Evolutionary conservation across 2,113 vertebrate species (phyloP).

Genomic region (Cottus gobio): DNA sequence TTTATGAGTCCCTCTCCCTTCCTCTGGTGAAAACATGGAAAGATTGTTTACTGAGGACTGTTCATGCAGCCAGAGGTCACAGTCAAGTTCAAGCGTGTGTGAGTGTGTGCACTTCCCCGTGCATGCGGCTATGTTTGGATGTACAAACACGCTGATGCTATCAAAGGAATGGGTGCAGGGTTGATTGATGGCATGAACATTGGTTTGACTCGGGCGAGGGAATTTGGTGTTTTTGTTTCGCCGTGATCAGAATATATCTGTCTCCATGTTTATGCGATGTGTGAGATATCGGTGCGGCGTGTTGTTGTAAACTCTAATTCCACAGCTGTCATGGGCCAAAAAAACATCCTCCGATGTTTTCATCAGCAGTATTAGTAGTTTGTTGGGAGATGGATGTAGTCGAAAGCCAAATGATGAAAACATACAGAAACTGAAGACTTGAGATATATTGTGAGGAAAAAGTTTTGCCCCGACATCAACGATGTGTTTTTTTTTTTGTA

Average conservation of each 20-base stretch:
- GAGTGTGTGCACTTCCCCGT: constrained; percentile 37
- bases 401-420: neutral
- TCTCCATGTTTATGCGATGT: neutral
- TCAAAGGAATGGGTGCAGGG: constrained; percentile 41
- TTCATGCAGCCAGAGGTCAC: constrained; percentile 67
- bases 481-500: neutral
- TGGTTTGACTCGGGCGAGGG: neutral
- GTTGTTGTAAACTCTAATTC: neutral
- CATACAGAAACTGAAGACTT: neutral
- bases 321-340: neutral
- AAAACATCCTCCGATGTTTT: neutral
- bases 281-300: neutral
- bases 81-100: constrained; percentile 35
- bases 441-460: no score
- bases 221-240: constrained; percentile 2
- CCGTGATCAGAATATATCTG: neutral
- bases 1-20: constrained; percentile 70
- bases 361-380: neutral
- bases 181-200: constrained; percentile 39
- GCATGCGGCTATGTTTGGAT: constrained; percentile 62
- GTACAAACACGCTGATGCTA: constrained; percentile 48
- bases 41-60: constrained; percentile 71
- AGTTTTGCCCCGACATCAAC: neutral
- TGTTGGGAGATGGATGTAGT: neutral
- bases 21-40: constrained; percentile 72